Conservation (phyloP, 2,888 invertebrate species). For the Parnassius orleans region DNA sequence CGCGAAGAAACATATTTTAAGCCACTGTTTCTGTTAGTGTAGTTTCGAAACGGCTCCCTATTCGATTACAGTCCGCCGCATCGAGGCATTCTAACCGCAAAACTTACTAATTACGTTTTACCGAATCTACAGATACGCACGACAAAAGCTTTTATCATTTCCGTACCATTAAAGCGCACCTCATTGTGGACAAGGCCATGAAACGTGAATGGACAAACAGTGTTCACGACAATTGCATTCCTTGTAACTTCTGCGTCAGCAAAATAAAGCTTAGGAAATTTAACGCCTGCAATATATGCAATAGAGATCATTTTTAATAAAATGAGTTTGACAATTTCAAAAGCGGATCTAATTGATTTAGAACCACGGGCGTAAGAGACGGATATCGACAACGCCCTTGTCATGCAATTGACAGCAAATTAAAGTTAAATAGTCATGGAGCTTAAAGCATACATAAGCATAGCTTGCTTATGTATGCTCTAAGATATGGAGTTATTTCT, state of each 20-base stretch:
- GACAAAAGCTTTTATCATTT: conserved; percentile 67
- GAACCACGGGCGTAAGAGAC: conserved; percentile 50
- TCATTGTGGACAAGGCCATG: conserved; percentile 63
- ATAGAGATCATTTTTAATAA: conserved; percentile 50
- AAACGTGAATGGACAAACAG: conserved; percentile 55
- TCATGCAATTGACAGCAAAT: conserved; percentile 22
- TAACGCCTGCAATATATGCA: conserved; percentile 51
- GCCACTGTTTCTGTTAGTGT: conserved; percentile 37
- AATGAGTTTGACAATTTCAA: conserved; percentile 59
- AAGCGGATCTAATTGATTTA: conserved; percentile 73
- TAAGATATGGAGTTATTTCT: not conserved
- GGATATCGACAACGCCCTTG: conserved; percentile 72
- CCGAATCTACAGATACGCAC: conserved; percentile 47
- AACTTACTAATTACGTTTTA: conserved; percentile 46
- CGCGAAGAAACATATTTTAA: conserved; percentile 22
- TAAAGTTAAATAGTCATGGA: conserved; percentile 8
- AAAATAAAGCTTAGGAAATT: conserved; percentile 45
- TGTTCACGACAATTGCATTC: conserved; percentile 70
- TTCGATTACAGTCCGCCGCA: conserved; percentile 42
- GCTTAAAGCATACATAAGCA: too few species aligned
- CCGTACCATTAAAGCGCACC: conserved; percentile 67
- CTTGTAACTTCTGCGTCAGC: conserved; percentile 50
- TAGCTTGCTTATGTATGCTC: too few species aligned
- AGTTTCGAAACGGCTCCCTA: conserved; percentile 49
- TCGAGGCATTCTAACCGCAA: conserved; percentile 45